Evolutionary conservation across 2,797 vertebrate species (phyloP).

Genomic region (Silurus aristotelis): DNA sequence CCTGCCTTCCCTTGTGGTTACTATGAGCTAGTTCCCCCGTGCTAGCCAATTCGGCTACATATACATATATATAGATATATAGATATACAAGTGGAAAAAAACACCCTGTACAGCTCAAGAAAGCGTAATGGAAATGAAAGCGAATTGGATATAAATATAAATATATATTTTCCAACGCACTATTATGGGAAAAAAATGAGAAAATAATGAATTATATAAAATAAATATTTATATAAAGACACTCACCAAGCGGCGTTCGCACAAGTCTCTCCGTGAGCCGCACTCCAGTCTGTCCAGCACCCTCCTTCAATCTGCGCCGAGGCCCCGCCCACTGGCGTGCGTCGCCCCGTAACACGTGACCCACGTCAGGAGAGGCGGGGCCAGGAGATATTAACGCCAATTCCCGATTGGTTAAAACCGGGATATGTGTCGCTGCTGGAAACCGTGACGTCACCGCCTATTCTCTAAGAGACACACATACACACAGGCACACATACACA

Average conservation of each 20-base stretch:
- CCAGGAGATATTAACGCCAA: slow-evolving; percentile 63
- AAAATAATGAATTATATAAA: neutral
- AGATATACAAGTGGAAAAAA: neutral
- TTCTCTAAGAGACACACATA: neutral
- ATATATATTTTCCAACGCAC: neutral
- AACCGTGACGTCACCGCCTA: slow-evolving; percentile 74
- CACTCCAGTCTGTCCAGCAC: slow-evolving; percentile 63
- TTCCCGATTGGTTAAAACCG: slow-evolving; percentile 71
- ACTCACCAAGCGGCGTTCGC: slow-evolving; percentile 29
- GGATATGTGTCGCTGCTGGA: slow-evolving; percentile 78
- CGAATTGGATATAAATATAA: neutral
- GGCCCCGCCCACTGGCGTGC: slow-evolving; percentile 74
- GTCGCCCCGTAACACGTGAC: slow-evolving; percentile 74
- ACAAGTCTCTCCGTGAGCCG: slow-evolving; percentile 45
- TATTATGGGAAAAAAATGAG: neutral
- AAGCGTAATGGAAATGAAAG: neutral
- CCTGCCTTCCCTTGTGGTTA: neutral
- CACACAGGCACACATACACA: too few species aligned
- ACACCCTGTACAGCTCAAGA: neutral
- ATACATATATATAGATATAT: neutral
- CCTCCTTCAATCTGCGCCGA: slow-evolving; percentile 72
- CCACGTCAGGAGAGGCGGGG: slow-evolving; percentile 70
- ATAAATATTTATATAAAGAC: neutral
- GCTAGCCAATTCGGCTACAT: slow-evolving; percentile 20
- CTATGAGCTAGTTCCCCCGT: neutral